Evolutionary conservation across 2,797 vertebrate genomes (phyloP).

Genomic region (Molossus molossus): DNA sequence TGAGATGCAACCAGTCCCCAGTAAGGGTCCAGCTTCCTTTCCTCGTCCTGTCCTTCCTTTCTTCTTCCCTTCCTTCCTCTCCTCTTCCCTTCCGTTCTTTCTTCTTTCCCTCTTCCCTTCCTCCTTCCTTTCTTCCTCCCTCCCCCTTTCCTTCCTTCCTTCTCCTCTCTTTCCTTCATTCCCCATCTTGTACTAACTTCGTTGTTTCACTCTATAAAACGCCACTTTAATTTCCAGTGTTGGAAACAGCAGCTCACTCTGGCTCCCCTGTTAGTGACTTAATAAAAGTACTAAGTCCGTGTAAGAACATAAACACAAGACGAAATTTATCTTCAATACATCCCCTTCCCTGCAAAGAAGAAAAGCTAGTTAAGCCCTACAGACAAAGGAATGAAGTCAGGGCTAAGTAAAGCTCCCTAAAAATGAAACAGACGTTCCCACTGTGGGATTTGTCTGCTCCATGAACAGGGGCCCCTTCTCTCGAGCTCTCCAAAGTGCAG

Average conservation of each 20-base stretch:
- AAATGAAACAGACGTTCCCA: neutral
- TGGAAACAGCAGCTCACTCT: slow-evolving; percentile 44
- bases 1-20: neutral
- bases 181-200: neutral
- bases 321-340: neutral
- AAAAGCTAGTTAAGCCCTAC: neutral
- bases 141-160: too few relatives aligned
- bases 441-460: neutral
- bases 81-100: neutral
- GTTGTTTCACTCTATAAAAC: slow-evolving; percentile 2
- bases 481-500: neutral
- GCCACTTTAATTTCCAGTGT: neutral
- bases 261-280: slow-evolving; percentile 13
- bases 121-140: too few relatives aligned
- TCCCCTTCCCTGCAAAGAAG: neutral
- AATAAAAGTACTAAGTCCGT: slow-evolving; percentile 3
- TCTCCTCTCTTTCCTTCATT: neutral
- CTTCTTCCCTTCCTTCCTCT: too few relatives aligned
- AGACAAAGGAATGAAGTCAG: neutral
- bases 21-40: neutral
- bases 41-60: neutral
- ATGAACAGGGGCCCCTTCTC: too few relatives aligned
- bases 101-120: too few relatives aligned
- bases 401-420: neutral
- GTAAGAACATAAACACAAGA: slow-evolving; percentile 3